Evolutionary conservation across 2,113 vertebrate genomes (phyloP), one percentile per base, ranked within the genome.

Genomic region (Pantherophis guttatus): DNA sequence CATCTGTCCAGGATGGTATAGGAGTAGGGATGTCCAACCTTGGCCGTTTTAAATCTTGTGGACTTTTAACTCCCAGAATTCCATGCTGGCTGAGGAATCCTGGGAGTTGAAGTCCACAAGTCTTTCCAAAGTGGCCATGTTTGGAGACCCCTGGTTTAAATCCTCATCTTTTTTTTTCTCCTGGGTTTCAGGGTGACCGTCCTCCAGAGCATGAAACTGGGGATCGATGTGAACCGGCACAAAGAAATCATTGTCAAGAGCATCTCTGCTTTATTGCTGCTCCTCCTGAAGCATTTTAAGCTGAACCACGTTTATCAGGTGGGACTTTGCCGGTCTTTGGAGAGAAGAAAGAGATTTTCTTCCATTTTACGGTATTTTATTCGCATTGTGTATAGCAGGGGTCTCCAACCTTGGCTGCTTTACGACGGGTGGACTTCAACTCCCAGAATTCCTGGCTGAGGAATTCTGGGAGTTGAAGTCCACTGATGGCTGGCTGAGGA

Each of bases 201-300:
- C 70, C 98, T 99, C 5, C 99, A 99, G 97, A 99, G 99, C 97
- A 99, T 99, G 99, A 99, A 99, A 86, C 96, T 99, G 96, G 99
- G 99, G 62, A 98, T 99, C 0, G 99, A 99, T 0, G 99, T 99
- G 91, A 99, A 99, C 97, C 98, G 99, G 0, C 99, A 99, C 97
- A 99, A 99, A 93, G 99, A 99, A 97, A 99, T 99, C 96, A 99
- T 99, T 0, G 99, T 99, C 44, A 99, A 99, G 97, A 98, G 99
- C 96, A 98, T 99, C 95, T 99, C 99, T 0, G 98, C 98, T 2
- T 96, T 98, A 87, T 97, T 99, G 89, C 97, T 99, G 91, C 98
- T 99, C 24, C 98, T 99, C 87, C 99, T 99, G 95, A 99, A 99
- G 93, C 99, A 99, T 96, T 98, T 99, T 94, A 99, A 99, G 95